A percentile compares a stretch with the other conserved stretches of the same genome.
Evolutionary conservation across 2,797 vertebrate genomes (phyloP).

Genomic region (Microcaecilia unicolor): DNA sequence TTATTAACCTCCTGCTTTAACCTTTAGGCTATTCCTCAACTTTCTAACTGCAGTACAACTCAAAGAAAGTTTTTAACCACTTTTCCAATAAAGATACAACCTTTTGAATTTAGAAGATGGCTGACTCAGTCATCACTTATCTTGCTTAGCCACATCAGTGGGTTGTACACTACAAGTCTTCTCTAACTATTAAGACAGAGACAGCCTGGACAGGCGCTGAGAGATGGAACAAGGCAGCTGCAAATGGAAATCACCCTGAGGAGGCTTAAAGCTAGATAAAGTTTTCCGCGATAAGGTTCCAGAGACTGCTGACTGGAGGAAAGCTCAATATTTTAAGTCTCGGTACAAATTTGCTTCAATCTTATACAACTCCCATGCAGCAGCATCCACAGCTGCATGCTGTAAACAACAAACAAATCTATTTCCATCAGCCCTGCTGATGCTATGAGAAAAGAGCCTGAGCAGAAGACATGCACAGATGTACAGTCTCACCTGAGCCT

Average conservation of each 20-base stretch:
- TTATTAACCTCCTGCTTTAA: too few relatives aligned
- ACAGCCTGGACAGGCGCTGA: constrained; percentile 38
- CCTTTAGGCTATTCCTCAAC: too few relatives aligned
- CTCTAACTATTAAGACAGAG: constrained; percentile 21
- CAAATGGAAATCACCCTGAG: constrained; percentile 63
- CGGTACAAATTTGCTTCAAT: constrained; percentile 71
- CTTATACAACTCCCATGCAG: constrained; percentile 80
- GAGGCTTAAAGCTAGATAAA: constrained; percentile 72
- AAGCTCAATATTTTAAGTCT: constrained; percentile 74
- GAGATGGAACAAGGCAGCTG: constrained; percentile 64
- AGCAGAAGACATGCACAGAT: constrained; percentile 78
- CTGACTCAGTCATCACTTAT: constrained; percentile 8
- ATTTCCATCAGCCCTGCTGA: constrained; percentile 72
- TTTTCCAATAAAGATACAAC: too few relatives aligned
- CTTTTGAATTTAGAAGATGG: neutral
- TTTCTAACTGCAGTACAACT: too few relatives aligned
- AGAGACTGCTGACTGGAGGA: constrained; percentile 66
- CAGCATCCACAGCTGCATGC: constrained; percentile 80
- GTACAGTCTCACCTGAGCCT: constrained; percentile 86
- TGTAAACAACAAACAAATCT: constrained; percentile 81
- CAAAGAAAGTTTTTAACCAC: too few relatives aligned
- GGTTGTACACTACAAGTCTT: constrained; percentile 7
- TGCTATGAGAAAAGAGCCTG: constrained; percentile 64
- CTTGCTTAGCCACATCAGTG: constrained; percentile 8
- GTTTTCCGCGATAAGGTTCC: constrained; percentile 74